Percentiles rank a stretch among this genome's conserved stretches.
These are phyloP conservation scores for Heliconius hortense DNA, from an alignment of 2,888 invertebrate species.

Conservation along the genomic window DNA sequence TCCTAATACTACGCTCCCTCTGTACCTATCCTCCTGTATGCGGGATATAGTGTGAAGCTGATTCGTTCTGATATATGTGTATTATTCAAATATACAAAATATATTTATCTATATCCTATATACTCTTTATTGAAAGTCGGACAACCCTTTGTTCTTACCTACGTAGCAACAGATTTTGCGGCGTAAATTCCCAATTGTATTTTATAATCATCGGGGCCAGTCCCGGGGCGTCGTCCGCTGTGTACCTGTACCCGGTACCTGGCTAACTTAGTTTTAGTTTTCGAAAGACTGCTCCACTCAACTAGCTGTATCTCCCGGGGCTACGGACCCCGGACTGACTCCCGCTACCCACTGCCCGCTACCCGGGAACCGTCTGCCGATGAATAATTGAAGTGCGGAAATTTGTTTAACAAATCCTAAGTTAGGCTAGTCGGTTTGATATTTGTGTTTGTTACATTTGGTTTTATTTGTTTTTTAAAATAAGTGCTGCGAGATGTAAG, in stretches of 20 bases:
- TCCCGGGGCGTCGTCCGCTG: slow-evolving; percentile 25
- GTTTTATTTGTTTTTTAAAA: background rate
- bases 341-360: slow-evolving; percentile 36
- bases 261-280: slow-evolving; percentile 42
- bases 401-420: slow-evolving; percentile 43
- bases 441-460: background rate
- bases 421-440: background rate
- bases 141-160: background rate
- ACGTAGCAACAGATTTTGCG: slow-evolving; percentile 10
- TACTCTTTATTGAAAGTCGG: background rate
- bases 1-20: background rate
- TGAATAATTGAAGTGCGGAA: slow-evolving; percentile 46
- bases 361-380: slow-evolving; percentile 29
- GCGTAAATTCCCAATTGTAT: slow-evolving; percentile 20
- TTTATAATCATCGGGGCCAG: slow-evolving; percentile 29
- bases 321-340: slow-evolving; percentile 41
- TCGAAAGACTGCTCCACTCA: slow-evolving; percentile 38
- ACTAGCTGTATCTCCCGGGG: slow-evolving; percentile 43
- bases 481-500: too few species aligned
- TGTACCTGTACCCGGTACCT: slow-evolving; percentile 16
- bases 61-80: background rate
- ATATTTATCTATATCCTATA: background rate
- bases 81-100: background rate
- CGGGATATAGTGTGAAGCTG: background rate
- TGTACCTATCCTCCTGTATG: background rate